Base-by-base conservation (phyloP, 1,140 invertebrate genomes). In the Pachypsylla venusta region DNA sequence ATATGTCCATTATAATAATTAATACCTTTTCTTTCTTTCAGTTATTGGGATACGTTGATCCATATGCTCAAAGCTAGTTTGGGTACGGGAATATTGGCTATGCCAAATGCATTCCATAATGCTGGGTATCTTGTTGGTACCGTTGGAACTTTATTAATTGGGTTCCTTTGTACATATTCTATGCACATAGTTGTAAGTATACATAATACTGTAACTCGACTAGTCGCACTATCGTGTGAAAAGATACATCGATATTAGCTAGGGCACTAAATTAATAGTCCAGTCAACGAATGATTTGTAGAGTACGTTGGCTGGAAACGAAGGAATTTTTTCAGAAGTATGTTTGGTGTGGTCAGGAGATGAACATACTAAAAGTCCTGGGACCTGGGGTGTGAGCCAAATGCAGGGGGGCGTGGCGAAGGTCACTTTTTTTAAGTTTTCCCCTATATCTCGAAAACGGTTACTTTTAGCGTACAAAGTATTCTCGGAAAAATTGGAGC, bases 71-170 rank as follows among this genome's bases (percentile, higher is more conserved):
- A 91, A 67, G 87, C 85, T 22, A 91, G 89, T 67, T 77, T 93
- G 57, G 91, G 91, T 4, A 93, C 90, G 0, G 90, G 91, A 4
- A 87, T 94, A 48, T 68, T 94, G 53, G 89, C 90, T 16, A 92
- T 94, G 85, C 87, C 90, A 1, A 79, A 82, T 66, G 89, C 90
- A 0, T 84, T 93, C 62, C 75, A 74, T 53, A 82, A 92, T 68
- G 75, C 89, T 14, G 90, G 90, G 28, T 79, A 88, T 58, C 60
- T 78, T 0, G 69, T 81, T 35, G 83, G 85, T n/a, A 67, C 77
- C 1, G 66, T 84, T 14, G 82, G 81, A 1, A 82, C 84, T 1
- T 64, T 84, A 2, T 62, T 85, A 0, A 83, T 89, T 61, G 86
- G 84, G 1, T 60, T 79, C 1, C 74, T 89, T 14, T 87, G 85